phyloP scores from a whole-genome alignment of 2,113 vertebrate genomes.

The Paramisgurnus dabryanus region DNA sequence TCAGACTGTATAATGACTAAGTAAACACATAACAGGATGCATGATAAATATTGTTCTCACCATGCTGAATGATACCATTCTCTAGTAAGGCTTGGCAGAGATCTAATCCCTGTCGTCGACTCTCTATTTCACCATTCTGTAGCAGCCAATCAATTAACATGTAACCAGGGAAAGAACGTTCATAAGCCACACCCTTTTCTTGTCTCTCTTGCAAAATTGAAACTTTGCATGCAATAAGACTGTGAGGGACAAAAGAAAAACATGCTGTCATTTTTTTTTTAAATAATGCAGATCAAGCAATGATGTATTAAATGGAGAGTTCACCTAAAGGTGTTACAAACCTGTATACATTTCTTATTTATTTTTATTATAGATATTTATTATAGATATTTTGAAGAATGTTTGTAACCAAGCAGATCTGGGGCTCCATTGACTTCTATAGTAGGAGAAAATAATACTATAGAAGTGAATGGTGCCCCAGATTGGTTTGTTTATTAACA shows the following conservation, averaged over 20 bases:
- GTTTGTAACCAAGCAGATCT: too few species aligned
- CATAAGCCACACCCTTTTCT: constrained; percentile 78
- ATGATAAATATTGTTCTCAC: constrained; percentile 61
- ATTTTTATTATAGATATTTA: too few species aligned
- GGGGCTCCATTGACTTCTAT: too few species aligned
- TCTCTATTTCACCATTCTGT: constrained; percentile 78
- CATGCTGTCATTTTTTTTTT: background rate
- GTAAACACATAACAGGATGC: background rate
- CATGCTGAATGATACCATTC: constrained; percentile 84
- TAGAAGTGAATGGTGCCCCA: too few species aligned
- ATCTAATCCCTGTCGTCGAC: constrained; percentile 75
- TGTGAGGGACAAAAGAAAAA: constrained; percentile 50
- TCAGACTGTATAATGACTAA: background rate
- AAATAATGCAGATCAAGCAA: too few species aligned
- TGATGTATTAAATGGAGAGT: background rate
- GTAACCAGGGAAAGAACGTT: constrained; percentile 79
- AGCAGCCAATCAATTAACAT: constrained; percentile 84
- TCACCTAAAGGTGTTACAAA: too few species aligned
- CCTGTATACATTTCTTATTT: too few species aligned
- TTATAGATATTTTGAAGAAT: too few species aligned
- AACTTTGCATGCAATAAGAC: constrained; percentile 75
- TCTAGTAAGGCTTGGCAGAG: constrained; percentile 78
- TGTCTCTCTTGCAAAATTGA: constrained; percentile 79
- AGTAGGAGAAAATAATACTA: too few species aligned
- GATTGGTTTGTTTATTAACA: too few species aligned